These are phyloP conservation scores for Pristiophorus japonicus DNA, from an alignment of 2,113 vertebrate genomes.

Conservation along the genomic window DNA sequence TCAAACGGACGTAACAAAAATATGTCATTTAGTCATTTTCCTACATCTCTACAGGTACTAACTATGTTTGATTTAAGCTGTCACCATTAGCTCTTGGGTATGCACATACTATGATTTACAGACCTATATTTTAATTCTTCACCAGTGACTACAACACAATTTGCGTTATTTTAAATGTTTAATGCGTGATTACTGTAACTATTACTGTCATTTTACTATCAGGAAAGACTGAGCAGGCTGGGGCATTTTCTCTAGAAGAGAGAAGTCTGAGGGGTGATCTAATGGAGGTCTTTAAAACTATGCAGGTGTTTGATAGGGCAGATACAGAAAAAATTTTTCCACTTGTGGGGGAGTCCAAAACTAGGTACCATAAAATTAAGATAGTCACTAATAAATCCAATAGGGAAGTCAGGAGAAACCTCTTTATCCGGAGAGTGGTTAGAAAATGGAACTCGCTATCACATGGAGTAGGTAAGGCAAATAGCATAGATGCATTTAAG, in stretches of 20 bases:
- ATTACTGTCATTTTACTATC: not conserved
- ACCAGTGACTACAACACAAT: not conserved
- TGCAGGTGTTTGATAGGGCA: not conserved
- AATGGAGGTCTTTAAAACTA: not conserved
- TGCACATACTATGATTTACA: not conserved
- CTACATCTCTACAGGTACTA: no score
- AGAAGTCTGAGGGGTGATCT: not conserved
- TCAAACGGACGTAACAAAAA: no score
- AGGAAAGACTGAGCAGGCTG: not conserved
- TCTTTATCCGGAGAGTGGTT: no score
- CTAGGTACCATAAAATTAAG: no score
- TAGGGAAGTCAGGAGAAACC: no score
- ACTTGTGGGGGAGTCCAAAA: not conserved
- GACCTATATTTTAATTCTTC: not conserved
- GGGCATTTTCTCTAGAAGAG: not conserved
- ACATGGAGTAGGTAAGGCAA: no score
- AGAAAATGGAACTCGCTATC: no score
- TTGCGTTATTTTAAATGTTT: not conserved
- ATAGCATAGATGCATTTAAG: no score
- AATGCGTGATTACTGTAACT: not conserved
- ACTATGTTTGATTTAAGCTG: not conserved
- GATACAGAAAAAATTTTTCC: not conserved
- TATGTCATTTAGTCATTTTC: no score
- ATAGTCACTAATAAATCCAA: not conserved
- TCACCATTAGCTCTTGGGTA: not conserved